Percentiles rank a stretch among this genome's conserved stretches.
Conservation (phyloP, 2,797 vertebrate species). For the Melanotaenia pygmaea region DNA sequence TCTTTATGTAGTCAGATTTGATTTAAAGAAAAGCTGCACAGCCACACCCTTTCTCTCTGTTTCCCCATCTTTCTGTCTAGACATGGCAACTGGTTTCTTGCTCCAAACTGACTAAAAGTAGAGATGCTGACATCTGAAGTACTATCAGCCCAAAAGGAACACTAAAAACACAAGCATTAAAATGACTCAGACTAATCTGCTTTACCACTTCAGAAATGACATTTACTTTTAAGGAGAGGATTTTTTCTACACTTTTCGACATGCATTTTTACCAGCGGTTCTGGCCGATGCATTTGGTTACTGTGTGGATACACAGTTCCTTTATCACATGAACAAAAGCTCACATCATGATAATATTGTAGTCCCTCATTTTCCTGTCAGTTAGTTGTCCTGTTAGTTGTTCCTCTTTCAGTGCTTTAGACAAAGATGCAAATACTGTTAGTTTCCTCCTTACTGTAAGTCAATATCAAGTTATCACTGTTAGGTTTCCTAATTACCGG, state of each 20-base stretch:
- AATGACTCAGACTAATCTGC: slow-evolving; percentile 5
- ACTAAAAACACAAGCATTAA: slow-evolving; percentile 21
- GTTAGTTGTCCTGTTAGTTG: background rate
- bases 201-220: background rate
- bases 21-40: slow-evolving; percentile 31
- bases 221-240: background rate
- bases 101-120: background rate
- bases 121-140: slow-evolving; percentile 5
- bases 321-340: slow-evolving; percentile 27
- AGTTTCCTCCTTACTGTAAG: slow-evolving; percentile 6
- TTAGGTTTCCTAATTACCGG: slow-evolving; percentile 4
- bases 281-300: slow-evolving; percentile 17
- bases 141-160: background rate
- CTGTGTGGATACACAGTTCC: slow-evolving; percentile 25
- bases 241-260: background rate
- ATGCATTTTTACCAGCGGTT: slow-evolving; percentile 17
- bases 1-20: slow-evolving; percentile 51
- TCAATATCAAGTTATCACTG: background rate
- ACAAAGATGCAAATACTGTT: slow-evolving; percentile 1
- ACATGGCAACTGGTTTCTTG: background rate
- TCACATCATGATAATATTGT: slow-evolving; percentile 30
- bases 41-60: slow-evolving; percentile 3
- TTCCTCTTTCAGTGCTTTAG: background rate
- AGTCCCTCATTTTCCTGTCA: slow-evolving; percentile 38
- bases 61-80: slow-evolving; percentile 1